Evolutionary conservation across 2,888 invertebrate genomes (phyloP).

Genomic region (Acanthoscelides obtectus): DNA sequence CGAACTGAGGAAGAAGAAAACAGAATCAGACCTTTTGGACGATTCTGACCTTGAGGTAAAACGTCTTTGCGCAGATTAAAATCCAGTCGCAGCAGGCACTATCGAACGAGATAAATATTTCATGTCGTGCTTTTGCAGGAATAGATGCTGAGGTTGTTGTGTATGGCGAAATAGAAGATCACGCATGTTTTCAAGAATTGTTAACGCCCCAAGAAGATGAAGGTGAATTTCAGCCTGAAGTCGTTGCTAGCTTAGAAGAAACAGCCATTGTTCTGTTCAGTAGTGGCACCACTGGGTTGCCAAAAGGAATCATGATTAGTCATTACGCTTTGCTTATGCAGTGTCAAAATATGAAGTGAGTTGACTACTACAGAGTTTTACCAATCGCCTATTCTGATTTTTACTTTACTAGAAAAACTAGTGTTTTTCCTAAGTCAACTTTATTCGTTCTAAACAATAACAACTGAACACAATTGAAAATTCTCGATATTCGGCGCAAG

Average conservation of each 20-base stretch:
- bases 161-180: slow-evolving; percentile 28
- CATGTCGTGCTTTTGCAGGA: slow-evolving; percentile 6
- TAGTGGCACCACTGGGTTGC: slow-evolving; percentile 41
- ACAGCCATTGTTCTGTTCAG: slow-evolving; percentile 36
- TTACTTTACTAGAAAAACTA: no score
- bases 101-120: no score
- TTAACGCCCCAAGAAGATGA: slow-evolving; percentile 28
- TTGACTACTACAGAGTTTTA: background rate
- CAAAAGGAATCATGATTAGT: slow-evolving; percentile 39
- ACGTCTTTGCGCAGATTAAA: no score
- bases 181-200: slow-evolving; percentile 27
- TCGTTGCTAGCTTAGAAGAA: slow-evolving; percentile 16
- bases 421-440: no score
- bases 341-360: slow-evolving; percentile 22
- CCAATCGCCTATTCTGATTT: no score
- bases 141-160: slow-evolving; percentile 32
- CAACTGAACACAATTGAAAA: no score
- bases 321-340: slow-evolving; percentile 27
- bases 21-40: no score
- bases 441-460: no score
- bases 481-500: no score
- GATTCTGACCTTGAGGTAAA: no score
- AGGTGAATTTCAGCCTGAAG: slow-evolving; percentile 28
- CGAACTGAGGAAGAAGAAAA: no score
- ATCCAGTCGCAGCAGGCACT: no score